Conservation (phyloP, 2,888 invertebrate genomes). For the Drosophila antonietae region DNA sequence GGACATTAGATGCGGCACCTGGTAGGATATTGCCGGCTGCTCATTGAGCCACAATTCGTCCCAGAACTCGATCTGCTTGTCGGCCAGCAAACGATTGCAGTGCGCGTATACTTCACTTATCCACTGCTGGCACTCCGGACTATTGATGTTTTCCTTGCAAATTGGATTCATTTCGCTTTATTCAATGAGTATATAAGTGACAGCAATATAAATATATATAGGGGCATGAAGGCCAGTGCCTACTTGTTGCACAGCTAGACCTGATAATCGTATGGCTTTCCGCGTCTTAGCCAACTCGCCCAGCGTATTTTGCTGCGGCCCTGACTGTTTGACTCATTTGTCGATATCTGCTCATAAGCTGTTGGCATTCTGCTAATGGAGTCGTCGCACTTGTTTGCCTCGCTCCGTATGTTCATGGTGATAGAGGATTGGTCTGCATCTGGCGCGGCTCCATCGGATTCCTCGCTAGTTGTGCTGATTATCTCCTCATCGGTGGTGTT, state of each 20-base stretch:
- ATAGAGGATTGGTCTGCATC: conserved; percentile 4
- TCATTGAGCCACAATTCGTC: conserved; percentile 61
- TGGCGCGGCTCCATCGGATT: background rate
- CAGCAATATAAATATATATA: background rate
- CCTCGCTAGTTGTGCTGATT: background rate
- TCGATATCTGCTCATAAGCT: conserved; percentile 4
- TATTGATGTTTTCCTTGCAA: conserved; percentile 44
- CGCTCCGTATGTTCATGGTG: conserved; percentile 1
- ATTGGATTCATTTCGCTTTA: conserved; percentile 50
- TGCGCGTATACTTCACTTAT: conserved; percentile 42
- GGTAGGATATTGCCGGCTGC: conserved; percentile 19
- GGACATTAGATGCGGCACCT: conserved; percentile 38
- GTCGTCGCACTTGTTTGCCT: conserved; percentile 1
- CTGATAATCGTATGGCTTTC: conserved; percentile 25
- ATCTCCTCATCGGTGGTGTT: background rate
- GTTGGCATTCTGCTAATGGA: conserved; percentile 34
- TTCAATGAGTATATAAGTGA: background rate
- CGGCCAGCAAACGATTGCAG: conserved; percentile 50
- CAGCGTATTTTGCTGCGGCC: conserved; percentile 44
- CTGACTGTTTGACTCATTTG: background rate
- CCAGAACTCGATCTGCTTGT: conserved; percentile 44
- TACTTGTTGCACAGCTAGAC: conserved; percentile 31
- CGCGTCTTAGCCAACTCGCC: conserved; percentile 44
- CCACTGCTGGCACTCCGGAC: conserved; percentile 61
- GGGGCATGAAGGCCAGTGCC: conserved; percentile 8